These are phyloP conservation scores for Drosophila saltans DNA, from an alignment of 1,140 invertebrate genomes.

Conservation along the genomic window DNA sequence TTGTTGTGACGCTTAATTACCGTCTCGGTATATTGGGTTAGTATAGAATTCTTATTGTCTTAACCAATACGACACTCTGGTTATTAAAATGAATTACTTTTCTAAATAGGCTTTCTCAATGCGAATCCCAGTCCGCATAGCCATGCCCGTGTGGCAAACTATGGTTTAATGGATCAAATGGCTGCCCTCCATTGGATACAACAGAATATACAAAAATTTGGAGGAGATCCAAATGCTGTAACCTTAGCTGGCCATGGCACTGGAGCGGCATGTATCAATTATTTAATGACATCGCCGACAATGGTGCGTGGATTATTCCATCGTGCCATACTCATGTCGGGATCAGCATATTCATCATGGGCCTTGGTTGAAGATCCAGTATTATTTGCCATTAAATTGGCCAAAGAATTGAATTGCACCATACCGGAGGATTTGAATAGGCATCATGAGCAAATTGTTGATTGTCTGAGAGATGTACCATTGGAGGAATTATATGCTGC, in stretches of 20 bases:
- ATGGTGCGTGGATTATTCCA: conserved; percentile 95
- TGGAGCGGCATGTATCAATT: conserved; percentile 97
- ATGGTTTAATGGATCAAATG: conserved; percentile 96
- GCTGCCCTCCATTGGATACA: conserved; percentile 96
- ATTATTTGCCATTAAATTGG: conserved; percentile 92
- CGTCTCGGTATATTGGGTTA: conserved; percentile 94
- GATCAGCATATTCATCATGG: conserved; percentile 97
- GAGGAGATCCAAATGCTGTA: conserved; percentile 94
- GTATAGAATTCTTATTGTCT: not conserved
- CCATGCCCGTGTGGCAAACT: conserved; percentile 94
- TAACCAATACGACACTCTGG: not conserved
- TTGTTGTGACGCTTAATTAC: conserved; percentile 98
- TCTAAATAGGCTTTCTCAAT: conserved; percentile 90
- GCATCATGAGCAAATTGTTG: conserved; percentile 91
- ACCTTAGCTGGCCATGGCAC: conserved; percentile 96
- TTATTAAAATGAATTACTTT: not conserved
- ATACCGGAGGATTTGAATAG: conserved; percentile 90
- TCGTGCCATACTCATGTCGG: conserved; percentile 94
- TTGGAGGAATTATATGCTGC: conserved; percentile 90
- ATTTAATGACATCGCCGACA: conserved; percentile 96
- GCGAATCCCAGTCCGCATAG: conserved; percentile 91
- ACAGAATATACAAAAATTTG: conserved; percentile 95
- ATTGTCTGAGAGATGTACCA: conserved; percentile 90
- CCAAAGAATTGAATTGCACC: conserved; percentile 93
- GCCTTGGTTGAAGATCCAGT: conserved; percentile 95